These are phyloP conservation scores for Lagocephalus sceleratus DNA, from an alignment of 2,797 vertebrate species.

Conservation along the genomic window DNA sequence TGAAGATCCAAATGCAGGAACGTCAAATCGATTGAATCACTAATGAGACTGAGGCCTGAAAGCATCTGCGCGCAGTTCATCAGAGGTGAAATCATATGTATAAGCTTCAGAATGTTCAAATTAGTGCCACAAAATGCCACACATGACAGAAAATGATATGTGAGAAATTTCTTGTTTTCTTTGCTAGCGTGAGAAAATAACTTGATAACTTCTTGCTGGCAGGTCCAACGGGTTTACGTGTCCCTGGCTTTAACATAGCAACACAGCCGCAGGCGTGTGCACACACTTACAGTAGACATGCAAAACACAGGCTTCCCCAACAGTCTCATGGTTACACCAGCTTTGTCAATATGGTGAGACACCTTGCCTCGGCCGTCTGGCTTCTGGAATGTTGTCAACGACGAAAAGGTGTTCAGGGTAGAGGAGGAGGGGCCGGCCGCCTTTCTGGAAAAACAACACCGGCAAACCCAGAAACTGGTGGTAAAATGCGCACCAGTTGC, in stretches of 20 bases:
- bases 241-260: conserved; percentile 31
- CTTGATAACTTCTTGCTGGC: conserved; percentile 64
- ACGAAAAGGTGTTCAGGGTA: conserved; percentile 41
- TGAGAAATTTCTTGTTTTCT: conserved; percentile 47
- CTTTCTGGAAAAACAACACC: conserved; percentile 43
- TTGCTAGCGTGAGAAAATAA: conserved; percentile 22
- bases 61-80: conserved; percentile 9
- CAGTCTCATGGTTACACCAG: conserved; percentile 34
- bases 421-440: conserved; percentile 26
- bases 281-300: neutral
- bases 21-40: conserved; percentile 42
- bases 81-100: conserved; percentile 7
- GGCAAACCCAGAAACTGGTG: conserved; percentile 1
- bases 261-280: conserved; percentile 23
- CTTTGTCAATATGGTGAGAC: conserved; percentile 59
- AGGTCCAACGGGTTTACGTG: conserved; percentile 48
- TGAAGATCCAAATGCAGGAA: conserved; percentile 56
- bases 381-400: conserved; percentile 58
- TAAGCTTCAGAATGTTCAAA: conserved; percentile 6
- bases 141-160: conserved; percentile 18
- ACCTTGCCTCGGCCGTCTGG: conserved; percentile 54
- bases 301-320: conserved; percentile 5
- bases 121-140: conserved; percentile 23
- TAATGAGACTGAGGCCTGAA: conserved; percentile 28
- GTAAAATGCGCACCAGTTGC: neutral